Percentiles rank a stretch among this genome's conserved stretches.
These are phyloP conservation scores for Pemphigus obesinymphae DNA, from an alignment of 1,140 invertebrate species.

Conservation along the genomic window DNA sequence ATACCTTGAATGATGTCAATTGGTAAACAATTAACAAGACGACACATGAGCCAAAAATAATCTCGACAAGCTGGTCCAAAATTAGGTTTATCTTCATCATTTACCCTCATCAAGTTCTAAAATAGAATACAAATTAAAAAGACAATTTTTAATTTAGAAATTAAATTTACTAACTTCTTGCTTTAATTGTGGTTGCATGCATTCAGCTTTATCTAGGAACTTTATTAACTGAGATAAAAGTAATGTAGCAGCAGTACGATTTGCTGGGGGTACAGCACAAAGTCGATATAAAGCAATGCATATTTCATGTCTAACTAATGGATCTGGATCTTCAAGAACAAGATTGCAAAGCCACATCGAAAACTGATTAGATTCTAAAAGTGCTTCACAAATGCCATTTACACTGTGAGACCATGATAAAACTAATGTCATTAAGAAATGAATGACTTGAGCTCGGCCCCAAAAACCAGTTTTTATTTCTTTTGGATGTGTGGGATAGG, in stretches of 20 bases:
- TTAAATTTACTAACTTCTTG: constrained; percentile 50
- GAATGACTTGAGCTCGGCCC: constrained; percentile 77
- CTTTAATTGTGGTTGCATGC: constrained; percentile 68
- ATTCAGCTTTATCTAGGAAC: constrained; percentile 74
- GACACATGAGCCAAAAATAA: constrained; percentile 87
- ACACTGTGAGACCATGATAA: constrained; percentile 80
- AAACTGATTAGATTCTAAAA: constrained; percentile 65
- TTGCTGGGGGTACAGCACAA: constrained; percentile 48
- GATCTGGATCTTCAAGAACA: constrained; percentile 78
- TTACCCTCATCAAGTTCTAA: constrained; percentile 21
- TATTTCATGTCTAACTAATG: constrained; percentile 77
- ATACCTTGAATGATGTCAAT: constrained; percentile 69
- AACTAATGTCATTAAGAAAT: constrained; percentile 74
- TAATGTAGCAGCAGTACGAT: constrained; percentile 54
- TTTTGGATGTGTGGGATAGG: constrained; percentile 69
- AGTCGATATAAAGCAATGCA: constrained; percentile 85
- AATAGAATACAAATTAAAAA: not conserved
- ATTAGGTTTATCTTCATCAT: constrained; percentile 82
- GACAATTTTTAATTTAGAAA: not conserved
- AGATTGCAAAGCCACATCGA: constrained; percentile 69
- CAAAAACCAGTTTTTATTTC: constrained; percentile 83
- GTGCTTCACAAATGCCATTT: constrained; percentile 57
- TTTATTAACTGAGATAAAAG: constrained; percentile 72
- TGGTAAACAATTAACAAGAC: constrained; percentile 78
- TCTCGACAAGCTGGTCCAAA: constrained; percentile 89